Evolutionary conservation across 2,113 vertebrate genomes (phyloP).

Genomic region (Talpa occidentalis): DNA sequence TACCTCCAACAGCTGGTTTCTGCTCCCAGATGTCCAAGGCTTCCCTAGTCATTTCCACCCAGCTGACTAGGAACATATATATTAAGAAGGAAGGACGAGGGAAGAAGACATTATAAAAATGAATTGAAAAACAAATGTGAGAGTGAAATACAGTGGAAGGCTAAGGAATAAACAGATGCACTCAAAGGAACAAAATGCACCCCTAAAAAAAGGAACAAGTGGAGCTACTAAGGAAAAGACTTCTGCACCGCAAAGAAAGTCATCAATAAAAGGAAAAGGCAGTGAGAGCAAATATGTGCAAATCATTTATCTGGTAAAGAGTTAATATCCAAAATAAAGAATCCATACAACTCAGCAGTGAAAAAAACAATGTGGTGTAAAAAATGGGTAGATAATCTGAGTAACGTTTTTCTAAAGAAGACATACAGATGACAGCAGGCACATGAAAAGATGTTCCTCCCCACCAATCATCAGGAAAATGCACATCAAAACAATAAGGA

Average conservation of each 20-base stretch:
- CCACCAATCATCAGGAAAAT: too few relatives aligned
- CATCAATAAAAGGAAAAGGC: not conserved
- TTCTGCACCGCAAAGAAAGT: not conserved
- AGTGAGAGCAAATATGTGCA: not conserved
- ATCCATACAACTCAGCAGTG: not conserved
- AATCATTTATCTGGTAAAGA: not conserved
- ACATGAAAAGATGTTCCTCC: too few relatives aligned
- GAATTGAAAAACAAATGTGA: slow-evolving; percentile 1
- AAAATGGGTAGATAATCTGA: not conserved
- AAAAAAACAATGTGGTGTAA: not conserved
- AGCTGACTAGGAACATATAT: not conserved
- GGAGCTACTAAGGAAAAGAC: not conserved
- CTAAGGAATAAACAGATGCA: not conserved
- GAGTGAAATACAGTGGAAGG: not conserved
- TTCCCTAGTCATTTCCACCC: slow-evolving; percentile 2
- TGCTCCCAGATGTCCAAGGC: not conserved
- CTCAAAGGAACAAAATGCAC: not conserved
- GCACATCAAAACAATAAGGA: too few relatives aligned
- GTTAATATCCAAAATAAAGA: not conserved
- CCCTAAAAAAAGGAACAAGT: not conserved
- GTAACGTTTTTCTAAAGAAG: not conserved
- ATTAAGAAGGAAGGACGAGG: not conserved
- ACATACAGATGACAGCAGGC: not conserved
- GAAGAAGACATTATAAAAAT: not conserved
- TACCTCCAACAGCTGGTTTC: not conserved